Evolutionary conservation across 2,888 invertebrate genomes (phyloP), one percentile per base, ranked within the genome.

Genomic region (Melieria omissa): DNA sequence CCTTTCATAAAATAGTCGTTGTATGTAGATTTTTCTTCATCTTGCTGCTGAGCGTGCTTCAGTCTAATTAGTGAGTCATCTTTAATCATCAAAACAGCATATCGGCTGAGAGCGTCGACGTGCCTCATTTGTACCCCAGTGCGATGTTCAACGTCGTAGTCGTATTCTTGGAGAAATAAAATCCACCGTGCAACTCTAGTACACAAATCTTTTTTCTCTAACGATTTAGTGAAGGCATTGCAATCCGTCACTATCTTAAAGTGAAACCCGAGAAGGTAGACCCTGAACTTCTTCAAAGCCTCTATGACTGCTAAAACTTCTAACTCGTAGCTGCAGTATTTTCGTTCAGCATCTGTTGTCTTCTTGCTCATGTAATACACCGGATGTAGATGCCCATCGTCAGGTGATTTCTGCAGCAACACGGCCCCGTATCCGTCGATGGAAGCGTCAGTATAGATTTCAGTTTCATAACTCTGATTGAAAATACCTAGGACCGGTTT

Each of bases 241-340:
- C 75, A 73, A 45, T 73, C 75, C 7, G 72, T 69, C 1, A 66
- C 71, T 5, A 75, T 12, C 16, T 72, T 75, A 41, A 75, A 75
- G 14, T 65, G 65, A 46, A 41, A 8, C 74, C 76, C 0, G 79
- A 49, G 0, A 76, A 75, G 78, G 78, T 79, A 29, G 76, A 68
- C 4, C 78, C 62, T 44, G 61, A 78, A 81, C 54, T 78, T 81
- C 49, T 76, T 76, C 9, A 80, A 12, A 4, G 78, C 76, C 42
- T 72, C 72, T 7, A 79, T 65, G 4, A 81, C 74, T 0, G 79
- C 80, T 0, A 78, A 45, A 8, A 75, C 67, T 63, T 80, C 78
- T 41, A 81, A 46, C 64, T 79, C 76, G 41, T 81, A 80, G 78
- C 72, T 71, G 2, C 57, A 41, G 58, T 69, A 71, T 47, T 73